phyloP scores from a whole-genome alignment of 2,888 invertebrate genomes.

The Dione vanillae region DNA sequence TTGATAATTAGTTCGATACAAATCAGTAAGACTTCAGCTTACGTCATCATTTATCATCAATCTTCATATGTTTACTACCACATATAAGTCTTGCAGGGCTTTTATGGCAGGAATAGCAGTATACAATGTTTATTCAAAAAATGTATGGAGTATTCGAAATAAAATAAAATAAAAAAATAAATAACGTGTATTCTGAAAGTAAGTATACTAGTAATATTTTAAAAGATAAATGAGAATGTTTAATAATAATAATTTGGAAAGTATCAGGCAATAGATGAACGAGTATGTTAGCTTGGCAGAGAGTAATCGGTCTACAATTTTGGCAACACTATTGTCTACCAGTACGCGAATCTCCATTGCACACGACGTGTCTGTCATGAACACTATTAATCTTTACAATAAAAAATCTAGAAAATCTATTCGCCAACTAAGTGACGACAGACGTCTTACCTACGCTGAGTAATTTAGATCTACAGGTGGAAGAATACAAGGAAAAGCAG shows the following conservation, averaged over 20 bases:
- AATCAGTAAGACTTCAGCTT: too few relatives aligned
- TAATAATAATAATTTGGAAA: constrained; percentile 32
- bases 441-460: constrained; percentile 30
- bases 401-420: constrained; percentile 48
- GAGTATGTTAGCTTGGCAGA: constrained; percentile 61
- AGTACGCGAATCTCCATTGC: constrained; percentile 56
- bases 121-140: too few relatives aligned
- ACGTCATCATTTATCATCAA: too few relatives aligned
- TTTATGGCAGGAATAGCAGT: too few relatives aligned
- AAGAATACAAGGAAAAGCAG: not conserved
- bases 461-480: constrained; percentile 21
- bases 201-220: not conserved
- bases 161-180: not conserved
- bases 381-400: constrained; percentile 69
- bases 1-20: too few relatives aligned
- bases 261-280: constrained; percentile 28
- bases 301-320: constrained; percentile 45
- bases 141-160: too few relatives aligned
- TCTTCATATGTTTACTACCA: too few relatives aligned
- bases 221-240: constrained; percentile 20
- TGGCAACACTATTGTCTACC: constrained; percentile 57
- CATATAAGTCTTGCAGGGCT: too few relatives aligned
- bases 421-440: constrained; percentile 43
- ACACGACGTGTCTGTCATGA: constrained; percentile 70
- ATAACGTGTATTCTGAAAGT: not conserved